phyloP scores from a whole-genome alignment of 2,113 vertebrate genomes.

The Ardeotis arabs region DNA sequence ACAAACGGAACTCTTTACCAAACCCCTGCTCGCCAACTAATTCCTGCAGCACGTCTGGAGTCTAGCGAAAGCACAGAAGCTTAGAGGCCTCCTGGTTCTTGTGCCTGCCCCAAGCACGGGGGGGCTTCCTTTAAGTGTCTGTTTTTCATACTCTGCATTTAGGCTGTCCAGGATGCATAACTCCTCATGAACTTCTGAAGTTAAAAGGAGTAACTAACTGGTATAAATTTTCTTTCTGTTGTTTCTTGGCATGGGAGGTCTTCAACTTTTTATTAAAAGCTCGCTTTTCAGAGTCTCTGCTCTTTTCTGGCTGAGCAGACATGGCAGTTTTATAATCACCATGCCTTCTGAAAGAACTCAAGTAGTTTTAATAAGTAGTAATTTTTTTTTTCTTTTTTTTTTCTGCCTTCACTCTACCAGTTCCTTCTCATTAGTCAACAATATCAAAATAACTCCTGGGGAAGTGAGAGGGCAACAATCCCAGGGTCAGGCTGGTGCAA shows the following conservation, averaged over 20 bases:
- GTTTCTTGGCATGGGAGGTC: background rate
- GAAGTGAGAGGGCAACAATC: background rate
- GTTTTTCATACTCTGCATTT: background rate
- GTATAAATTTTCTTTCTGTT: background rate
- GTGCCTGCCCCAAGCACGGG: background rate
- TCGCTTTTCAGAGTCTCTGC: background rate
- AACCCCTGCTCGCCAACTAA: background rate
- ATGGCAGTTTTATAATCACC: background rate
- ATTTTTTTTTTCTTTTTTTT: too few species aligned
- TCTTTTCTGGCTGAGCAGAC: background rate
- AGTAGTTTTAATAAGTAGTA: background rate
- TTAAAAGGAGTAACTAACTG: background rate
- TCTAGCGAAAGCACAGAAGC: background rate
- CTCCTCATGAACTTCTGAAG: background rate
- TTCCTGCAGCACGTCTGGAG: background rate
- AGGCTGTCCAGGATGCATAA: background rate
- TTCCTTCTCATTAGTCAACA: background rate
- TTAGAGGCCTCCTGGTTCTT: background rate
- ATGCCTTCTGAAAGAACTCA: background rate
- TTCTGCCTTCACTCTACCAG: background rate
- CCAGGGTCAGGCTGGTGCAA: background rate
- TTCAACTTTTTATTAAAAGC: background rate
- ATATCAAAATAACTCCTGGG: background rate
- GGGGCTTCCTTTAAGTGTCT: accelerated
- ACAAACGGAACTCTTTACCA: background rate